A percentile compares a stretch with the other conserved stretches of the same genome.
Evolutionary conservation across 1,140 invertebrate genomes (phyloP).

Genomic region (Drosophila mauritiana): DNA sequence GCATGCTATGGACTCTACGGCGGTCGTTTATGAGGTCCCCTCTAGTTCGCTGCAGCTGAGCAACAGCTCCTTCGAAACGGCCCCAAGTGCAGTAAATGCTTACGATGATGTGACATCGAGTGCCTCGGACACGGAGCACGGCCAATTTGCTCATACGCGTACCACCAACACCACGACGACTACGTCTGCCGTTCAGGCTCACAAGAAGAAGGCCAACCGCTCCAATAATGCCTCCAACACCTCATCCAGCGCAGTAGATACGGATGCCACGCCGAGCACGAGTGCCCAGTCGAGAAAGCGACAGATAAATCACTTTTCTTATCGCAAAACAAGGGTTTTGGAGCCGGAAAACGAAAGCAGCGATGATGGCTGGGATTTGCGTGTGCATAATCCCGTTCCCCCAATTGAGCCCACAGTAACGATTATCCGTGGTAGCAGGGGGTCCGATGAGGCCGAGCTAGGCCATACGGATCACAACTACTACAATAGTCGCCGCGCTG

Average conservation of each 20-base stretch:
- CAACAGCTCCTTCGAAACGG: constrained; percentile 60
- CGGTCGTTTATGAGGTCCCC: constrained; percentile 53
- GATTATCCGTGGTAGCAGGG: not conserved
- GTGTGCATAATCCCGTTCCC: constrained; percentile 48
- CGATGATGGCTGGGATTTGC: constrained; percentile 70
- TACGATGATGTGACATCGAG: constrained; percentile 74
- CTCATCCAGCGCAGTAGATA: constrained; percentile 45
- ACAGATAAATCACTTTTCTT: constrained; percentile 26
- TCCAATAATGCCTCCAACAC: constrained; percentile 38
- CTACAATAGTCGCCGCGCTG: constrained; percentile 51
- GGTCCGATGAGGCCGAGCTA: constrained; percentile 15
- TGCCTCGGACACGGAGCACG: constrained; percentile 75
- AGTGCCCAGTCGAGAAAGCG: constrained; percentile 63
- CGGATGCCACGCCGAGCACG: constrained; percentile 64
- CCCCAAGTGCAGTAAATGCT: constrained; percentile 1
- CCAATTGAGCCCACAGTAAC: constrained; percentile 5
- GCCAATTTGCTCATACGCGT: constrained; percentile 75
- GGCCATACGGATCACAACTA: constrained; percentile 65
- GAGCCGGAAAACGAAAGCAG: constrained; percentile 62
- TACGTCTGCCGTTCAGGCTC: constrained; percentile 63
- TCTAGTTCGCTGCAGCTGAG: constrained; percentile 62
- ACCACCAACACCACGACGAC: constrained; percentile 80
- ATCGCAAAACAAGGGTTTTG: constrained; percentile 10
- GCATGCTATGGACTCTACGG: constrained; percentile 59
- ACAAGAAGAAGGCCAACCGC: constrained; percentile 66